These are phyloP conservation scores for Camponotus floridanus DNA, from an alignment of 1,140 invertebrate species.

Conservation along the genomic window DNA sequence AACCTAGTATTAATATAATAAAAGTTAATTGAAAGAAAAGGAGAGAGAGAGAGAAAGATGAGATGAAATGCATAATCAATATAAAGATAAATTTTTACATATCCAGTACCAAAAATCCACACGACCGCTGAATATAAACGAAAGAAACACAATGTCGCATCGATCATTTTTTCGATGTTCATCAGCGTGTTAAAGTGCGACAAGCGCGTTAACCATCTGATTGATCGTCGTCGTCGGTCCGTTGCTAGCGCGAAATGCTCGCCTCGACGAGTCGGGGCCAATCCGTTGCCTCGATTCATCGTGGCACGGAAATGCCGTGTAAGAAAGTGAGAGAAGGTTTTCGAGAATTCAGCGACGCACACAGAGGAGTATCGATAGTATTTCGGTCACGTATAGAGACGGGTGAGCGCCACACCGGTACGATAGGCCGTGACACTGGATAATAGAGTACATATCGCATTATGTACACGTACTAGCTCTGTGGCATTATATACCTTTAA, in stretches of 20 bases:
- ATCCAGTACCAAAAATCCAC: not conserved
- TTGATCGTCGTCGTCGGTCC: constrained; percentile 16
- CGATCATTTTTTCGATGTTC: constrained; percentile 42
- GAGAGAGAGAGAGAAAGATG: too few species aligned
- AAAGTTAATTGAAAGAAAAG: not conserved
- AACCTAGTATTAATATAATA: constrained; percentile 3
- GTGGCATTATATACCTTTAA: constrained; percentile 55
- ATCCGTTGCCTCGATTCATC: constrained; percentile 37
- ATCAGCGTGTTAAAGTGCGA: constrained; percentile 41
- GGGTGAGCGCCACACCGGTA: constrained; percentile 11
- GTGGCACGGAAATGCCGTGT: constrained; percentile 36
- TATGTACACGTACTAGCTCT: constrained; percentile 58
- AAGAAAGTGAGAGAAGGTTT: constrained; percentile 48
- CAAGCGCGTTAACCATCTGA: constrained; percentile 50
- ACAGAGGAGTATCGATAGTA: constrained; percentile 60
- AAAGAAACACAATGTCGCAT: constrained; percentile 45
- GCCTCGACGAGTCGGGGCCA: not conserved
- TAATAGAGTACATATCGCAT: constrained; percentile 66
- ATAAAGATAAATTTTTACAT: constrained; percentile 1
- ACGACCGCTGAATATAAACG: not conserved
- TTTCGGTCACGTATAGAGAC: constrained; percentile 69
- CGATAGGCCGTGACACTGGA: constrained; percentile 58
- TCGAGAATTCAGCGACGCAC: constrained; percentile 46
- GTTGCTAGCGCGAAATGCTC: not conserved
- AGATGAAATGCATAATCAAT: not conserved